Conservation (phyloP, 2,888 invertebrate species). For the Hemistola chrysoprasaria region DNA sequence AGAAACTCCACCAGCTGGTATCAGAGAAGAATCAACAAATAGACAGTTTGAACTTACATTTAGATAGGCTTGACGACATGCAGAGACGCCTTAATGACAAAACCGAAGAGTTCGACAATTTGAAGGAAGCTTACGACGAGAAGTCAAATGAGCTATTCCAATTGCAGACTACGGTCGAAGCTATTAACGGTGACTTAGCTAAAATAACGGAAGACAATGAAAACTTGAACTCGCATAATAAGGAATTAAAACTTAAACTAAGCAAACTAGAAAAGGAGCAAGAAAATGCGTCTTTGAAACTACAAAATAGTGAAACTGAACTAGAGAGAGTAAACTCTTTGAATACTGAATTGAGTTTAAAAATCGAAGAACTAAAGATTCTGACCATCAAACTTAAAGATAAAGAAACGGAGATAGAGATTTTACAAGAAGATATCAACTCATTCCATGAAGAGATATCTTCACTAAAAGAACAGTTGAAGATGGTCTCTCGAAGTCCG, state of each 20-base stretch:
- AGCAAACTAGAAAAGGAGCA: slow-evolving; percentile 73
- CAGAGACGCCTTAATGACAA: slow-evolving; percentile 76
- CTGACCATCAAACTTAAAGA: slow-evolving; percentile 72
- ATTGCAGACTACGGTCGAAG: slow-evolving; percentile 60
- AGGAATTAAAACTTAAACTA: slow-evolving; percentile 62
- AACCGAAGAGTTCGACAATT: slow-evolving; percentile 69
- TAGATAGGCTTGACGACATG: slow-evolving; percentile 72
- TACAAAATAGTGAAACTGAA: slow-evolving; percentile 66
- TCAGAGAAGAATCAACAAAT: slow-evolving; percentile 81
- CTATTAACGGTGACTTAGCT: slow-evolving; percentile 59
- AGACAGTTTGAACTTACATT: slow-evolving; percentile 73
- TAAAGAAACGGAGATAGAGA: slow-evolving; percentile 80
- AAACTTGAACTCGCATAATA: slow-evolving; percentile 55
- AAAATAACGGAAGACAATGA: slow-evolving; percentile 69
- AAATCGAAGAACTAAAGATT: slow-evolving; percentile 66
- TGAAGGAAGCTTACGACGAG: slow-evolving; percentile 72
- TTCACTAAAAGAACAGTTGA: slow-evolving; percentile 66
- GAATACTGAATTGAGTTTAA: slow-evolving; percentile 61
- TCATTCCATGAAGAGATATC: slow-evolving; percentile 77
- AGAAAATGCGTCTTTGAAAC: slow-evolving; percentile 64
- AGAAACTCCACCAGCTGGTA: slow-evolving; percentile 77
- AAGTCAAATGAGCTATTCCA: slow-evolving; percentile 69
- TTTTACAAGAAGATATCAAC: slow-evolving; percentile 74
- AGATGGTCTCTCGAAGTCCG: slow-evolving; percentile 76
- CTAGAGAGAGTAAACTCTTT: slow-evolving; percentile 59